These are phyloP conservation scores for Choristoneura fumiferana DNA, from an alignment of 1,140 invertebrate species.

Conservation along the genomic window DNA sequence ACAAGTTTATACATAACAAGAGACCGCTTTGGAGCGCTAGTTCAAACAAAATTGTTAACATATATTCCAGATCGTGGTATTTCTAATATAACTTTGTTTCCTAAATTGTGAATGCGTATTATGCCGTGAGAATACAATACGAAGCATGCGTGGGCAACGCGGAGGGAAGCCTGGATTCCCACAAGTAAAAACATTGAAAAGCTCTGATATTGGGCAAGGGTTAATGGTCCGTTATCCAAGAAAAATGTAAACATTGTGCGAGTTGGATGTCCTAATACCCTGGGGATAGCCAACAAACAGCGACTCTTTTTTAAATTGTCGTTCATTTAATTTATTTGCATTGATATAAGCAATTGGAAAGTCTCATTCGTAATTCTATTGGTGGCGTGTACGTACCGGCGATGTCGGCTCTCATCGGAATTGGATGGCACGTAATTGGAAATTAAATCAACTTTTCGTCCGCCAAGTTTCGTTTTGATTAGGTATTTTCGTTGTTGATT, in stretches of 20 bases:
- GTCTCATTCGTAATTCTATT: slow-evolving; percentile 13
- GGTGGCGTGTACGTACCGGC: background rate
- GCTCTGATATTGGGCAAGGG: slow-evolving; percentile 28
- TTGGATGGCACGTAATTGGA: slow-evolving; percentile 12
- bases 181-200: slow-evolving; percentile 28
- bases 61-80: too few species aligned
- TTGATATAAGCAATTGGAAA: slow-evolving; percentile 26
- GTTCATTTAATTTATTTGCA: slow-evolving; percentile 25
- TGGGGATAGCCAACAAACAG: slow-evolving; percentile 21
- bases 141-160: background rate
- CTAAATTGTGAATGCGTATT: too few species aligned
- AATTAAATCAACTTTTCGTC: slow-evolving; percentile 11
- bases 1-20: too few species aligned
- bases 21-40: too few species aligned
- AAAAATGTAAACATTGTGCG: slow-evolving; percentile 34
- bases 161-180: background rate
- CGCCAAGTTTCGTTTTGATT: slow-evolving; percentile 6
- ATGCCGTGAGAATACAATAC: background rate
- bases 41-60: too few species aligned
- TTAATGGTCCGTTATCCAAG: slow-evolving; percentile 34
- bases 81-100: too few species aligned
- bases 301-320: slow-evolving; percentile 27
- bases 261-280: slow-evolving; percentile 22
- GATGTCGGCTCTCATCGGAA: background rate
- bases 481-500: slow-evolving; percentile 9